Conservation (phyloP, 2,888 invertebrate species). For the Herminia tarsipennalis region DNA sequence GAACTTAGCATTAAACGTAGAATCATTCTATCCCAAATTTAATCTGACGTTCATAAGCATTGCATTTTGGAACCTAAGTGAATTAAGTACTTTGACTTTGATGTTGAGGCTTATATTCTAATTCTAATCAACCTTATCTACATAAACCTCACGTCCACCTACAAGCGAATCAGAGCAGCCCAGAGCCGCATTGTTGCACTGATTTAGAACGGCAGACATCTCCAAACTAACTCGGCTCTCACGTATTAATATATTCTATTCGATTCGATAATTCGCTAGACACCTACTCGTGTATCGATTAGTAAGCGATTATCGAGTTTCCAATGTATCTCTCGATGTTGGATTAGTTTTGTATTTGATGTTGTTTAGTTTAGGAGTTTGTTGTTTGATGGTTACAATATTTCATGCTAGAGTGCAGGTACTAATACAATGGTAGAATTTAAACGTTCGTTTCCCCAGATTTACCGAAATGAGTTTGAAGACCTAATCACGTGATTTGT, state of each 20-base stretch:
- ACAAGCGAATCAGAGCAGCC: conserved; percentile 76
- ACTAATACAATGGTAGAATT: too few species aligned
- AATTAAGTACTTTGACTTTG: too few species aligned
- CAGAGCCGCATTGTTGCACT: conserved; percentile 75
- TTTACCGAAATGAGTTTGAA: too few species aligned
- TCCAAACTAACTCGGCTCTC: conserved; percentile 62
- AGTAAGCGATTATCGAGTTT: conserved; percentile 46
- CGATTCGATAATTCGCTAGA: conserved; percentile 75
- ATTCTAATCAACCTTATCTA: conserved; percentile 46
- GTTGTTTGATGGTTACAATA: conserved; percentile 9
- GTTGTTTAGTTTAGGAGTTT: conserved; percentile 26
- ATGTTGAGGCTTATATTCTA: too few species aligned
- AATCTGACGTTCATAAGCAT: too few species aligned
- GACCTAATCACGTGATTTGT: too few species aligned
- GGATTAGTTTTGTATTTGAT: conserved; percentile 14
- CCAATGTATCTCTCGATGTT: conserved; percentile 15
- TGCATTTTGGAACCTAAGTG: too few species aligned
- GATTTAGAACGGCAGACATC: conserved; percentile 82
- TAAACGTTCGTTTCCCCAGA: too few species aligned
- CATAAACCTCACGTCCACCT: conserved; percentile 55
- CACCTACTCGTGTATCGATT: conserved; percentile 78
- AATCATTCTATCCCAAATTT: too few species aligned
- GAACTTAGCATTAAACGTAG: too few species aligned
- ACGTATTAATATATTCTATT: conserved; percentile 85
- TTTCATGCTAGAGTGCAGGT: neutral